phyloP scores from a whole-genome alignment of 1,140 invertebrate species.

The Ceratoteleas bidentatus region DNA sequence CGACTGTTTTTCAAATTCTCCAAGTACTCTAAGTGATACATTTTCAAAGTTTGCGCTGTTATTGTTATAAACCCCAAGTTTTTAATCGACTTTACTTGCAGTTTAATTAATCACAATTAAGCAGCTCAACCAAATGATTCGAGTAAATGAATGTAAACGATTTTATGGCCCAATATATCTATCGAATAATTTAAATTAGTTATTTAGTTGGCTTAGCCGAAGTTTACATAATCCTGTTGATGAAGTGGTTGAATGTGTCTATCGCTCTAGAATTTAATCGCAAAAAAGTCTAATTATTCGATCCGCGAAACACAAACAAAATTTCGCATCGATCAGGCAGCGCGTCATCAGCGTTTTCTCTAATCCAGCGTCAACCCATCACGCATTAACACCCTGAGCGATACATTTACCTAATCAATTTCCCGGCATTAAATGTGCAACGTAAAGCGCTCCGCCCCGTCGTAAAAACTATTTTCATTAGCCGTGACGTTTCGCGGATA shows the following conservation, averaged over 20 bases:
- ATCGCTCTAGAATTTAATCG: background rate
- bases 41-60: background rate
- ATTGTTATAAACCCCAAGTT: background rate
- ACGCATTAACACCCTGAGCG: background rate
- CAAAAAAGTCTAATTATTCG: background rate
- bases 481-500: background rate
- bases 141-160: background rate
- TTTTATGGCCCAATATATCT: background rate
- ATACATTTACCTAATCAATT: background rate
- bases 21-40: background rate
- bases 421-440: background rate
- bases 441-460: background rate
- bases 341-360: background rate
- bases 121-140: background rate
- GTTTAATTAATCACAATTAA: background rate
- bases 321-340: background rate
- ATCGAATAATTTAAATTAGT: background rate
- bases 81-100: background rate
- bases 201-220: background rate
- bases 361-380: background rate
- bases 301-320: background rate
- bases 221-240: slow-evolving; percentile 1
- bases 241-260: background rate
- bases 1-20: no score
- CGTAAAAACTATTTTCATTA: background rate